A percentile compares a stretch with the other conserved stretches of the same genome.
phyloP scores from a whole-genome alignment of 2,113 vertebrate genomes.

The Apteryx owenii region DNA sequence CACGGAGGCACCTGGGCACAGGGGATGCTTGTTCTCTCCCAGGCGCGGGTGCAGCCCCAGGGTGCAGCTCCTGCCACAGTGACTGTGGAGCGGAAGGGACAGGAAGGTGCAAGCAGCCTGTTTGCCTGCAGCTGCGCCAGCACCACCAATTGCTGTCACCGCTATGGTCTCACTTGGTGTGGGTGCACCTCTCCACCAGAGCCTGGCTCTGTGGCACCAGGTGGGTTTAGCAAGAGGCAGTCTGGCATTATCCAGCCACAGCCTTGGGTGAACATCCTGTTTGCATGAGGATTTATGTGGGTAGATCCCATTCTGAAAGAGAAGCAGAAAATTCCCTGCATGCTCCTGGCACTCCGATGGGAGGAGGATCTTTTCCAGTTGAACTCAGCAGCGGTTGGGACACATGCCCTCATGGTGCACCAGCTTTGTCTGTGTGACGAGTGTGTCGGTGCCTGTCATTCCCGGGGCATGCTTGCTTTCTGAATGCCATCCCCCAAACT shows the following conservation, averaged over 20 bases:
- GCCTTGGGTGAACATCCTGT: not conserved
- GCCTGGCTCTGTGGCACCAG: accelerated
- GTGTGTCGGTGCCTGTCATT: accelerated
- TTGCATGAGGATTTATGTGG: accelerated
- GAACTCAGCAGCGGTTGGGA: not conserved
- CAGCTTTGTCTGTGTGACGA: accelerated
- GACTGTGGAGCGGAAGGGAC: not conserved
- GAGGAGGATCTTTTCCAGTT: not conserved
- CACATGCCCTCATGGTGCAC: not conserved
- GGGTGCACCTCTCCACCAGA: not conserved
- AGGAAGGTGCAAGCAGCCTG: not conserved
- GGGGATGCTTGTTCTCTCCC: not conserved
- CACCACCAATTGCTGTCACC: not conserved
- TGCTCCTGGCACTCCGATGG: not conserved
- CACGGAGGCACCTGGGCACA: not conserved
- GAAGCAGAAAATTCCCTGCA: not conserved
- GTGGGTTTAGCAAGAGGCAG: not conserved
- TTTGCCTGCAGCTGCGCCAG: not conserved
- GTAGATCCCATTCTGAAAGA: not conserved
- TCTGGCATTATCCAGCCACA: not conserved
- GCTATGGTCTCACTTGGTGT: accelerated
- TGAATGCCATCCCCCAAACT: accelerated
- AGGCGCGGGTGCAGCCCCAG: not conserved
- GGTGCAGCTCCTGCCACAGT: not conserved
- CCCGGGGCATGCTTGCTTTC: accelerated